Conservation (phyloP, 1,140 invertebrate genomes). For the Oreohelix idahoensis region DNA sequence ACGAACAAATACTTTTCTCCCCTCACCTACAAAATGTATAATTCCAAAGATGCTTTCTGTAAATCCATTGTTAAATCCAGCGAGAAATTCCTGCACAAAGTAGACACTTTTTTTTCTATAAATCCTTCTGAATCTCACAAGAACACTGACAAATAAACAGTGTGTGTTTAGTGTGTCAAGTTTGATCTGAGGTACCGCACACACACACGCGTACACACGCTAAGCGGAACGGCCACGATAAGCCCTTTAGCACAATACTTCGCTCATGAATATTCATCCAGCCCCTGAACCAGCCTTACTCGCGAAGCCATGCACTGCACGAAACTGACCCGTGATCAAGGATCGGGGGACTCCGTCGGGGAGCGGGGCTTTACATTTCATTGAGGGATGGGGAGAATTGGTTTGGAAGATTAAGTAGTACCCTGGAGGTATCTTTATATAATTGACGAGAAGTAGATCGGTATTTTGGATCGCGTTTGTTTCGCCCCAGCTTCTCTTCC, state of each 20-base stretch:
- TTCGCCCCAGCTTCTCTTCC: neutral
- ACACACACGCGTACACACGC: slow-evolving; percentile 33
- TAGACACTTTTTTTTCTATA: too few relatives aligned
- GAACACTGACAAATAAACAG: slow-evolving; percentile 31
- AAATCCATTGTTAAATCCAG: too few relatives aligned
- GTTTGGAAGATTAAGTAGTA: slow-evolving; percentile 15
- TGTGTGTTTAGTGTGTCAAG: slow-evolving; percentile 20
- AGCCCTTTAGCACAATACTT: slow-evolving; percentile 52
- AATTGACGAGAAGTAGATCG: neutral
- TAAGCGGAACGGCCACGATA: slow-evolving; percentile 49
- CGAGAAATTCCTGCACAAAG: too few relatives aligned
- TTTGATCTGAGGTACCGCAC: neutral
- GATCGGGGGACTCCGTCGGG: slow-evolving; percentile 28
- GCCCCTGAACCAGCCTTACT: slow-evolving; percentile 44
- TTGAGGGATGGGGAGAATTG: neutral
- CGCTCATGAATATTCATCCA: slow-evolving; percentile 47
- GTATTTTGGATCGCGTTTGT: neutral
- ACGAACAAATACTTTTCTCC: too few relatives aligned
- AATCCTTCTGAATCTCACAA: slow-evolving; percentile 17
- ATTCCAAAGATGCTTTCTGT: too few relatives aligned
- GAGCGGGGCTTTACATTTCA: slow-evolving; percentile 46
- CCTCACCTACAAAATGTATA: too few relatives aligned
- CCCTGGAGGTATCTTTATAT: neutral
- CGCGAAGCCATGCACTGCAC: slow-evolving; percentile 46
- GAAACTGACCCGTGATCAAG: slow-evolving; percentile 46